Conservation (phyloP, 2,113 vertebrate species). For the Lipotes vexillifer region DNA sequence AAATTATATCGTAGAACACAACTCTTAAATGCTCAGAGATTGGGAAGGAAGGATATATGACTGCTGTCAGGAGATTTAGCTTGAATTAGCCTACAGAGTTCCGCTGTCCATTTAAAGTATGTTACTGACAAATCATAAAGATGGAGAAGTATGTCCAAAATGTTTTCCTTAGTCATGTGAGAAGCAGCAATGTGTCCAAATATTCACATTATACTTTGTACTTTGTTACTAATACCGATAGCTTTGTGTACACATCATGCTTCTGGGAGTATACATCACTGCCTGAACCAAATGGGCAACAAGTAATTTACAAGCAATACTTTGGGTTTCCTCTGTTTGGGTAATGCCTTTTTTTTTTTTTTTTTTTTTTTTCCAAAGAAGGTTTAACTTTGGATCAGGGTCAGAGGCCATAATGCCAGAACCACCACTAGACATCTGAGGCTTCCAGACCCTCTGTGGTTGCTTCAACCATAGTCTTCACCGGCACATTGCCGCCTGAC, state of each 20-base stretch:
- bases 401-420: not conserved
- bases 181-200: not conserved
- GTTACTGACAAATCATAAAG: not conserved
- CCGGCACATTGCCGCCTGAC: fast-evolving
- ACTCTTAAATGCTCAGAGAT: not conserved
- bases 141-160: not conserved
- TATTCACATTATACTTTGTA: not conserved
- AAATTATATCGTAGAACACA: not conserved
- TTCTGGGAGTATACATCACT: not conserved
- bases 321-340: not conserved
- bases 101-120: not conserved
- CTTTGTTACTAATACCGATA: not conserved
- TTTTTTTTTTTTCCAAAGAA: not conserved
- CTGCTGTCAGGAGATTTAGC: not conserved
- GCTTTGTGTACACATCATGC: not conserved
- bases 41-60: not conserved
- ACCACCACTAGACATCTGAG: not conserved
- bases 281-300: not conserved
- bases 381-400: not conserved
- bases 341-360: not conserved
- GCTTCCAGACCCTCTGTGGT: not conserved
- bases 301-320: not conserved
- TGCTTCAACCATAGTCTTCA: not conserved
- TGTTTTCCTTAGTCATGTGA: not conserved
- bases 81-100: not conserved